phyloP scores from a whole-genome alignment of 2,113 vertebrate species.

The Xiphophorus hellerii region DNA sequence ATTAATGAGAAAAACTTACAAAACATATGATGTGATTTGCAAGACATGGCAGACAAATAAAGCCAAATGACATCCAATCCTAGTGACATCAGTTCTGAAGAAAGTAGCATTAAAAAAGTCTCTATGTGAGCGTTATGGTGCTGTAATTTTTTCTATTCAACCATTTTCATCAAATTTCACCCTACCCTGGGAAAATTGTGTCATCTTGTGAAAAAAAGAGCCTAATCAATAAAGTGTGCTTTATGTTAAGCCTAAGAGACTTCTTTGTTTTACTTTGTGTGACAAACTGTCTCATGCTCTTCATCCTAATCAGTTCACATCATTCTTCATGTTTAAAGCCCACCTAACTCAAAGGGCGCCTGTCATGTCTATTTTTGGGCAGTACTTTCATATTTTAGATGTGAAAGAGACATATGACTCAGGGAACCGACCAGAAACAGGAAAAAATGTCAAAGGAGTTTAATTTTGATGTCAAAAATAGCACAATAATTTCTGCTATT shows the following conservation, averaged over 20 bases:
- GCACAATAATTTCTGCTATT: not conserved
- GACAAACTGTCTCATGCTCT: not conserved
- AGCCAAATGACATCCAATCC: no score
- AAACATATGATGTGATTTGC: not conserved
- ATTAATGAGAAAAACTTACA: no score
- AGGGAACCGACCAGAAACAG: not conserved
- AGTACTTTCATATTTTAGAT: not conserved
- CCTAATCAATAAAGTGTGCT: not conserved
- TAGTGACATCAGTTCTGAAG: not conserved
- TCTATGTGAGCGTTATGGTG: not conserved
- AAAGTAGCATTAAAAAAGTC: not conserved
- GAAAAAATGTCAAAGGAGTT: not conserved
- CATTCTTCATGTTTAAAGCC: conserved; percentile 2
- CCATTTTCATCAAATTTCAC: not conserved
- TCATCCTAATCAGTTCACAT: not conserved
- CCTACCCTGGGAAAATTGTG: not conserved
- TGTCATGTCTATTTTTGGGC: not conserved
- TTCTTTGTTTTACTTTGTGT: not conserved
- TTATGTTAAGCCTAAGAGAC: not conserved
- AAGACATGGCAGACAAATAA: not conserved
- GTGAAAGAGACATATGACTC: conserved; percentile 1
- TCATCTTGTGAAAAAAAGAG: not conserved
- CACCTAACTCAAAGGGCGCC: conserved; percentile 1
- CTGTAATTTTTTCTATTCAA: not conserved
- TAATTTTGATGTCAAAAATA: not conserved